A percentile compares a stretch with the other conserved stretches of the same genome.
These are phyloP conservation scores for Phalangium opilio DNA, from an alignment of 2,888 invertebrate species.

Conservation along the genomic window DNA sequence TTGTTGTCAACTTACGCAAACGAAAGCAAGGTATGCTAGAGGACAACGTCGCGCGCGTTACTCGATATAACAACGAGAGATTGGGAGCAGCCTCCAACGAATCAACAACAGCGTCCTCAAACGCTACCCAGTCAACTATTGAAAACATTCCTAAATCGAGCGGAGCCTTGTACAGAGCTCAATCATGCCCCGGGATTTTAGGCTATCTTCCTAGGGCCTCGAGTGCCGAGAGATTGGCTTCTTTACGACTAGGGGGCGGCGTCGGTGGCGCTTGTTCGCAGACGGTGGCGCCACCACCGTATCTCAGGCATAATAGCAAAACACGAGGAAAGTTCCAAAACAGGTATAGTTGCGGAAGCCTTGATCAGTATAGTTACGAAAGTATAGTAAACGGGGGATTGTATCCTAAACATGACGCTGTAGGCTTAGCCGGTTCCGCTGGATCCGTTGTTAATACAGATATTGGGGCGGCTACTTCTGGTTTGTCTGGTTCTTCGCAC, in stretches of 20 bases:
- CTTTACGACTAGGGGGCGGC: neutral
- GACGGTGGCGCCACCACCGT: neutral
- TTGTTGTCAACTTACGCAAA: too few relatives aligned
- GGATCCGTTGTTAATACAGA: neutral
- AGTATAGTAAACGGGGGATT: constrained; percentile 6
- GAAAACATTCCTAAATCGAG: constrained; percentile 2
- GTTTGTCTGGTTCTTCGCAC: constrained; percentile 6
- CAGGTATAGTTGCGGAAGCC: constrained; percentile 20
- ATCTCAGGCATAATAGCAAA: constrained; percentile 6
- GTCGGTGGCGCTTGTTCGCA: neutral
- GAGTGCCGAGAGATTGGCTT: neutral
- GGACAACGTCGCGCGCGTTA: too few relatives aligned
- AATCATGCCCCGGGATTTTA: constrained; percentile 26
- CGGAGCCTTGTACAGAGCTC: constrained; percentile 24
- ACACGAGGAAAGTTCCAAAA: constrained; percentile 8
- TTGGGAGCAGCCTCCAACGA: too few relatives aligned
- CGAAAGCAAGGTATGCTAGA: too few relatives aligned
- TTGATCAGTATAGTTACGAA: constrained; percentile 11
- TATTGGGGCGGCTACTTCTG: constrained; percentile 4
- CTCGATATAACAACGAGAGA: too few relatives aligned
- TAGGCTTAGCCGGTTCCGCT: constrained; percentile 7
- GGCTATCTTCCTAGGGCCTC: constrained; percentile 4
- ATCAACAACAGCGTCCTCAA: too few relatives aligned
- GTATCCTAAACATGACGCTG: constrained; percentile 7
- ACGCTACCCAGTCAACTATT: too few relatives aligned